Percentiles rank a stretch among this genome's conserved stretches.
Evolutionary conservation across 2,888 invertebrate species (phyloP).

Genomic region (Cabera pusaria): DNA sequence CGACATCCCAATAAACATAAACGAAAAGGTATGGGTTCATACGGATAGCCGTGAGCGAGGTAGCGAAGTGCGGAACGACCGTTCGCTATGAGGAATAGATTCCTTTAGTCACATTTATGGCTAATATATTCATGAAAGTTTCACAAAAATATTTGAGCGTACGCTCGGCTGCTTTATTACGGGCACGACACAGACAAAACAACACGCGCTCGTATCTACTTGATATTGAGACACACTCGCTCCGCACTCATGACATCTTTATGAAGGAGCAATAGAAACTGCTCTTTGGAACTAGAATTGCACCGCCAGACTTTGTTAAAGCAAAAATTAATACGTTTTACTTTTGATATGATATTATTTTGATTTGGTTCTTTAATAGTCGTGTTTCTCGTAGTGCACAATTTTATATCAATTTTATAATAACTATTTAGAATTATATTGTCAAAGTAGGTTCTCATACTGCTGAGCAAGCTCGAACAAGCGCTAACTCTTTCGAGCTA

Average conservation of each 20-base stretch:
- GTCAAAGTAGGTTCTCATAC: too few relatives aligned
- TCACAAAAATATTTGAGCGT: slow-evolving; percentile 74
- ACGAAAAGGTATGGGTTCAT: slow-evolving; percentile 9
- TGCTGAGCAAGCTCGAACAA: slow-evolving; percentile 5
- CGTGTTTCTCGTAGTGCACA: too few relatives aligned
- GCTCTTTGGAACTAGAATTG: slow-evolving; percentile 8
- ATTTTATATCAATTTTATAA: too few relatives aligned
- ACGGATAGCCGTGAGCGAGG: slow-evolving; percentile 21
- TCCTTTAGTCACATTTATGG: slow-evolving; percentile 81
- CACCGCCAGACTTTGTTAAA: slow-evolving; percentile 1
- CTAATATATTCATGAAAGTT: slow-evolving; percentile 83
- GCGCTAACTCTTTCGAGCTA: slow-evolving; percentile 14
- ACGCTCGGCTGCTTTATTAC: slow-evolving; percentile 65
- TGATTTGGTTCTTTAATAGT: too few relatives aligned
- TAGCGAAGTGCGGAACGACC: slow-evolving; percentile 27
- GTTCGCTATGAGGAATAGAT: slow-evolving; percentile 63
- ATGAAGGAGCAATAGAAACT: slow-evolving; percentile 30
- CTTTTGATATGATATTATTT: background rate
- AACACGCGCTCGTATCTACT: slow-evolving; percentile 47
- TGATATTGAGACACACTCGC: slow-evolving; percentile 46
- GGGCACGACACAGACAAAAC: slow-evolving; percentile 53
- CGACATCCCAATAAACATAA: slow-evolving; percentile 3
- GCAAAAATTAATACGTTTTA: slow-evolving; percentile 5
- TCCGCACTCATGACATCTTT: slow-evolving; percentile 39
- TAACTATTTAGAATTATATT: too few relatives aligned